These are phyloP conservation scores for Caradrina clavipalpis DNA, from an alignment of 2,888 invertebrate genomes.

Conservation along the genomic window DNA sequence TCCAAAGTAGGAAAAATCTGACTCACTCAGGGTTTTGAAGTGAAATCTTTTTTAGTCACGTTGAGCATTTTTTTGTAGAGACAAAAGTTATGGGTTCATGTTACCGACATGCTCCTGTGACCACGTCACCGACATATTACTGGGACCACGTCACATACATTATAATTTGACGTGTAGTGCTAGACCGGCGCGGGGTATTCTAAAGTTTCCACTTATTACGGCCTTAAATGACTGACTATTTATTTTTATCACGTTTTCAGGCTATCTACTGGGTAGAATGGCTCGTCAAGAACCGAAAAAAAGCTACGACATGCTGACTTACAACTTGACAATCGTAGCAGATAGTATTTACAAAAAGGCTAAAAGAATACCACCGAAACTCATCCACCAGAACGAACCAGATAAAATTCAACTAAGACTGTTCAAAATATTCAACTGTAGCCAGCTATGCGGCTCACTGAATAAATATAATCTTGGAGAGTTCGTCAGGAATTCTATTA, in stretches of 20 bases:
- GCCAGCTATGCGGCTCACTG: slow-evolving; percentile 70
- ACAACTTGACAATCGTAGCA: slow-evolving; percentile 77
- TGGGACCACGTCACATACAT: too few species aligned
- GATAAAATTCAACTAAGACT: slow-evolving; percentile 77
- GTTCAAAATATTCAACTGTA: slow-evolving; percentile 80
- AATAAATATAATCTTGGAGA: slow-evolving; percentile 77
- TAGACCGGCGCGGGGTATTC: too few species aligned
- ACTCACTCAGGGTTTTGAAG: too few species aligned
- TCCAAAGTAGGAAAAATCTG: neutral
- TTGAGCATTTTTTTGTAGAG: too few species aligned
- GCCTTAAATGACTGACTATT: too few species aligned
- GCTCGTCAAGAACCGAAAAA: slow-evolving; percentile 76
- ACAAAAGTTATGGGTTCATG: too few species aligned
- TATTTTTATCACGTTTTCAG: slow-evolving; percentile 70
- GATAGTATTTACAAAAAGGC: slow-evolving; percentile 82
- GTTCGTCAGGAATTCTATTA: slow-evolving; percentile 79
- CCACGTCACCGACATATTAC: too few species aligned
- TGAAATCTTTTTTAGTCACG: too few species aligned
- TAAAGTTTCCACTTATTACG: too few species aligned
- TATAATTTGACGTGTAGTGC: too few species aligned
- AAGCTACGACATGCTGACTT: slow-evolving; percentile 76
- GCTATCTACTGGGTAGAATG: slow-evolving; percentile 83
- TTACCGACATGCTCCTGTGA: too few species aligned
- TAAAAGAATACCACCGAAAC: slow-evolving; percentile 80
- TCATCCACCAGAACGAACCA: slow-evolving; percentile 78